These are phyloP conservation scores for Psittacula echo DNA, from an alignment of 2,797 vertebrate species.

Conservation along the genomic window DNA sequence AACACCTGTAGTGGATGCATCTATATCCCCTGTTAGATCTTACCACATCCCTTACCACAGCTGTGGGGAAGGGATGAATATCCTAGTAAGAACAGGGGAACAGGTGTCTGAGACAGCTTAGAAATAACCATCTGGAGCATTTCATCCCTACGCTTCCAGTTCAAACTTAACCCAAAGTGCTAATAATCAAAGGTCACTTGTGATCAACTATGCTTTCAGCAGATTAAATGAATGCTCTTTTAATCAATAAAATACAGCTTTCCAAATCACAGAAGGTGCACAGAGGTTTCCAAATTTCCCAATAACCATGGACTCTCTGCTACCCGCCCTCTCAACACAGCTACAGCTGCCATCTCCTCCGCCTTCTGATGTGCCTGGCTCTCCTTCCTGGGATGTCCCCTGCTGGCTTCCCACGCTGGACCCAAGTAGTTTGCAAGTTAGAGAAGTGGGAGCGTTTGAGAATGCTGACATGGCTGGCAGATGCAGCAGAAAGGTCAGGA, in stretches of 20 bases:
- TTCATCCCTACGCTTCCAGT: not conserved
- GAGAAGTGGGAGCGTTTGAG: slow-evolving; percentile 29
- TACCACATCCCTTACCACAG: not conserved
- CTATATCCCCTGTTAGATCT: not conserved
- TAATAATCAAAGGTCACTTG: not conserved
- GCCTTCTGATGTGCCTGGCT: not conserved
- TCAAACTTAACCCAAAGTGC: not conserved
- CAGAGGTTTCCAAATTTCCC: not conserved
- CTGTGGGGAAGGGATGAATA: not conserved
- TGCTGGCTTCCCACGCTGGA: not conserved
- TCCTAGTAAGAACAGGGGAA: not conserved
- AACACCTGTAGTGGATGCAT: not conserved
- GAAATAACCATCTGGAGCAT: not conserved
- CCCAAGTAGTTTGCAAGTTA: slow-evolving; percentile 30
- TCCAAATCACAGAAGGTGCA: not conserved
- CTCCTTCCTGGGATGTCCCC: not conserved
- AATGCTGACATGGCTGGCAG: not conserved
- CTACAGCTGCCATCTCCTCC: not conserved
- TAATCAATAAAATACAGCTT: not conserved
- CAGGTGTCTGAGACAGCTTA: not conserved
- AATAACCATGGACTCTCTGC: not conserved
- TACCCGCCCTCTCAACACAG: not conserved
- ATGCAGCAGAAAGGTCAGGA: slow-evolving; percentile 49
- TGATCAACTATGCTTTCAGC: not conserved
- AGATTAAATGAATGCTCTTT: not conserved